Evolutionary conservation across 2,888 invertebrate species (phyloP), one percentile per base, ranked within the genome.

Genomic region (Cerastis leucographa): DNA sequence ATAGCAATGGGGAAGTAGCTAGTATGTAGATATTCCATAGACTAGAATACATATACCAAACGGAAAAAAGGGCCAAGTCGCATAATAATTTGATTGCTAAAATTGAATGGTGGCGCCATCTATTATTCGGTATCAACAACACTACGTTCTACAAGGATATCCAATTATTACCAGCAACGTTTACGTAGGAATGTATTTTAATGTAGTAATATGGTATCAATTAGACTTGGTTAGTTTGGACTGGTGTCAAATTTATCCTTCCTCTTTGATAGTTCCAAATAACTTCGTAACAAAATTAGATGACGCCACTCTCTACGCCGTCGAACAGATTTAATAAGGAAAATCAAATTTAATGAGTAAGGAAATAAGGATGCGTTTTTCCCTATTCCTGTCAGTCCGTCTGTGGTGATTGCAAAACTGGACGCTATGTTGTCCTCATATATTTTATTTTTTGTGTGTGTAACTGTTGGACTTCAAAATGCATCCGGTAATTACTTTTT

Each of bases 391-490:
- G 46, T 65, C 64, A 78, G 74, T 78, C 0, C 19, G 49, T 42
- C 25, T 59, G 17, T 22, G 35, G 35, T 0, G 12, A 42, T 78
- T n/a, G 19, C 0, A 44, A 73, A 56, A 64, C 81, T 78, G 78
- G 74, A 74, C 74, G 81, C 42, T 0, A 59, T 44, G n/a, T 22
- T 65, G 11, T 42, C 9, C 0, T 1, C 17, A 5, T 44, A 1
- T 8, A 5, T 65, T 19, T 17, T 49, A 78, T 59, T 65, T 35
- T 56, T 74, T 14, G 25, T 65, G 42, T 81, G 81, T 81, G 56
- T 59, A 11, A 25, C 35, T 56, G 7, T 73, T 78, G 46, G 42
- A 56, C 6, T 74, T 65, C 81, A 74, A 44, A 56, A 65, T 74
- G 49, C 14, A 59, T 65, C 42, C 40, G 78, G 78, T 78, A 80